Base-by-base conservation (phyloP, 2,888 invertebrate species). In the Paralinhomoeus sp. region DNA sequence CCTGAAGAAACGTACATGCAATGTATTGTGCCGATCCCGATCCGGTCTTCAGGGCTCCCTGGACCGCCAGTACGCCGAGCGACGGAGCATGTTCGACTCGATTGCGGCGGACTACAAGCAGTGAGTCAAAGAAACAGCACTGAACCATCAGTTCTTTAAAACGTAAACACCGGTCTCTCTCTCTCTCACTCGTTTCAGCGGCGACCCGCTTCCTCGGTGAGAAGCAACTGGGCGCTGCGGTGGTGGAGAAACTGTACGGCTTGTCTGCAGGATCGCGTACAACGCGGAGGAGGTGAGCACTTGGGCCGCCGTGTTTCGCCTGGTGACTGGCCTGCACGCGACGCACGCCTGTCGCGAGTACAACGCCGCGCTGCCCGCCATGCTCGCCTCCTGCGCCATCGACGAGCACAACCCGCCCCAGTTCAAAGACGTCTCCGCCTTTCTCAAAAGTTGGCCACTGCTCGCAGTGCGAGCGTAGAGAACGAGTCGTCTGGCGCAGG, bases 321-420 rank as follows among this genome's bases (percentile, higher is more conserved):
- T 89, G 60, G 69, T 97, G 38, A 77, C 74, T 0, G 75, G 77
- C 43, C 67, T 97, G 37, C 97, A 91, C 62, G 82, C 85, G 1
- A 84, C 82, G 0, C 83, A 91, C 58, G 93, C 93, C 0, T 99
- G 97, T 65, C 75, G 77, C 49, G 91, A 99, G 60, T 87, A 91
- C 64, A 85, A 93, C 63, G 83, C 87, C 63, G 85, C 91, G 18
- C 84, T 97, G 58, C 87, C 87, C 0, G 69, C 97, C 37, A 70
- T 97, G 18, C 78, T 89, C 31, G 81, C 91, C 63, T 89, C 89
- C 64, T 89, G 89, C 57, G 83, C 79, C 1, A 97, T 87, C 64
- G 71, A 80, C 38, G 80, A 78, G 50, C 79, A 91, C 57, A 89
- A 87, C 55, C 89, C 97, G 56, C 97, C 97, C 0, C 97, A 97